Conservation (phyloP, 2,888 invertebrate species). For the Andrena camellia region DNA sequence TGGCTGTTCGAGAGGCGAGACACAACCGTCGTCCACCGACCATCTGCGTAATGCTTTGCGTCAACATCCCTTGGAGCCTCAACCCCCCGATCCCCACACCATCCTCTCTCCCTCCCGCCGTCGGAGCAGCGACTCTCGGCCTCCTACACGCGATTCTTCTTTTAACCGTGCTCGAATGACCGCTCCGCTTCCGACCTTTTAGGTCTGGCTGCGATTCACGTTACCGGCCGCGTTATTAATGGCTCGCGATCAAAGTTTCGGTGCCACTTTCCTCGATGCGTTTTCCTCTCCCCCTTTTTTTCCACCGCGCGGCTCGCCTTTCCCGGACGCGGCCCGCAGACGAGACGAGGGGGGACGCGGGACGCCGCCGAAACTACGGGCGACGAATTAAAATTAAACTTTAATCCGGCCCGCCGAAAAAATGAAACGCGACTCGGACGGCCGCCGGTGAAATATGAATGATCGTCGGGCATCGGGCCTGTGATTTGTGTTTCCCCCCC, state of each 20-base stretch:
- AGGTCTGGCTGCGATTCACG: conserved; percentile 21
- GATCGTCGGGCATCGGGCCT: neutral
- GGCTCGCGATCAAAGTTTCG: conserved; percentile 48
- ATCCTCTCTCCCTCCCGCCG: neutral
- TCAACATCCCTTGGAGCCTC: conserved; percentile 72
- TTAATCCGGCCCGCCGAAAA: conserved; percentile 1
- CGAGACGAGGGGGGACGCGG: neutral
- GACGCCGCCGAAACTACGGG: neutral
- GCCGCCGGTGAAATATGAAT: conserved; percentile 28
- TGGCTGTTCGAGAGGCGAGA: conserved; percentile 65
- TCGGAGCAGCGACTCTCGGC: conserved; percentile 13
- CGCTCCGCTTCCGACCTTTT: conserved; percentile 50
- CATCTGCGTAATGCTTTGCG: conserved; percentile 79
- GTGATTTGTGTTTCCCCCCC: conserved; percentile 12
- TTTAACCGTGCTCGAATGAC: conserved; percentile 54
- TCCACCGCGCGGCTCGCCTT: neutral
- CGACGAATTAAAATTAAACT: conserved; percentile 43
- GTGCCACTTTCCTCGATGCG: conserved; percentile 9
- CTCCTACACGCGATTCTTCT: conserved; percentile 45
- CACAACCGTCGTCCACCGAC: conserved; percentile 68
- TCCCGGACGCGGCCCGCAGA: no score
- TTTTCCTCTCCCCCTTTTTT: neutral
- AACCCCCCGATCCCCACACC: neutral
- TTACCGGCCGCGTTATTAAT: conserved; percentile 45
- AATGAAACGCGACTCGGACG: conserved; percentile 10